phyloP scores from a whole-genome alignment of 2,797 vertebrate genomes.

The Sebastes baramenuke region DNA sequence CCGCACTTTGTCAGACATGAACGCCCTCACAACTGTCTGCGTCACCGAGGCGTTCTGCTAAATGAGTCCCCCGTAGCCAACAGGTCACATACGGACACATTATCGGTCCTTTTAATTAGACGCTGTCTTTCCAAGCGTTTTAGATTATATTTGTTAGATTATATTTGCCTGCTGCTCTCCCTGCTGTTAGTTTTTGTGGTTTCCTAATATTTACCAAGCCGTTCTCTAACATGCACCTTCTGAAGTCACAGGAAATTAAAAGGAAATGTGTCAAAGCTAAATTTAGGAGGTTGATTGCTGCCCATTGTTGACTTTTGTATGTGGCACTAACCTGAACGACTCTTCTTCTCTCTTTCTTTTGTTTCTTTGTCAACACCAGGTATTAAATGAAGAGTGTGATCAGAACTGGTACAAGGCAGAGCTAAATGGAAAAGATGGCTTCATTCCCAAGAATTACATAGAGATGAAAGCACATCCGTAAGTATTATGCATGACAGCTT shows the following conservation, averaged over 20 bases:
- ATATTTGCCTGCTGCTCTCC: neutral
- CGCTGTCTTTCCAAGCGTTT: neutral
- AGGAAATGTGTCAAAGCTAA: neutral
- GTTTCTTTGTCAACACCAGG: constrained; percentile 75
- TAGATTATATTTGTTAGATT: neutral
- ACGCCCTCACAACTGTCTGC: constrained; percentile 15
- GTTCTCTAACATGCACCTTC: neutral
- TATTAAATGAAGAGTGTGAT: constrained; percentile 99
- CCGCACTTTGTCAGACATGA: constrained; percentile 6
- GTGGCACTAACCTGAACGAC: neutral
- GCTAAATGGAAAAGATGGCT: constrained; percentile 96
- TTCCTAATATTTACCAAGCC: constrained; percentile 24
- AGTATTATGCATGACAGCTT: constrained; percentile 77
- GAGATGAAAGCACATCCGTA: constrained; percentile 99
- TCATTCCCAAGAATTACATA: constrained; percentile 99
- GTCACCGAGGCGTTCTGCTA: neutral
- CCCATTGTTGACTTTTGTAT: constrained; percentile 17
- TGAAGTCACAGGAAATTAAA: constrained; percentile 42
- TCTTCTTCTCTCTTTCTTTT: neutral
- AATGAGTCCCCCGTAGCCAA: neutral
- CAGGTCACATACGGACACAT: neutral
- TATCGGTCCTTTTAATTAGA: neutral
- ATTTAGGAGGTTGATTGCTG: neutral
- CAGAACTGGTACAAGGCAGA: constrained; percentile 99
- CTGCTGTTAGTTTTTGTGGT: neutral